A percentile compares a stretch with the other conserved stretches of the same genome.
Evolutionary conservation across 2,888 invertebrate genomes (phyloP).

Genomic region (Odiellus spinosus): DNA sequence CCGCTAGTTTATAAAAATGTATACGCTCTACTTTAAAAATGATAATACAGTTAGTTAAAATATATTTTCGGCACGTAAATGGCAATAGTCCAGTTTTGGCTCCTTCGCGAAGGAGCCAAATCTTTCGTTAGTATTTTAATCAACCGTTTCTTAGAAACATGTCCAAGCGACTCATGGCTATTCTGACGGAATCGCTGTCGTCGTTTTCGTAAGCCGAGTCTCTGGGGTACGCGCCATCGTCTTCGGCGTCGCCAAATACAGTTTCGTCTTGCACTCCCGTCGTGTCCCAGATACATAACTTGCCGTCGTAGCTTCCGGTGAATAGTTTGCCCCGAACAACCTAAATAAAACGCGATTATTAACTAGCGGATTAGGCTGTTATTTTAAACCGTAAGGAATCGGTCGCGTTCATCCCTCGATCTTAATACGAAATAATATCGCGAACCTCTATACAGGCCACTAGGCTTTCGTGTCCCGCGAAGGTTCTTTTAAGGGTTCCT

Average conservation of each 20-base stretch:
- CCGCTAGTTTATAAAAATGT: no score
- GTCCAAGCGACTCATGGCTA: neutral
- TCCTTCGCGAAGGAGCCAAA: no score
- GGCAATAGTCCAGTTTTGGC: no score
- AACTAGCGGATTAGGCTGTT: neutral
- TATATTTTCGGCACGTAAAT: no score
- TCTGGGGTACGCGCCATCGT: neutral
- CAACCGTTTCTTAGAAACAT: no score
- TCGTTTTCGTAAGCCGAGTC: neutral
- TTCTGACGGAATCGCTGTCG: neutral
- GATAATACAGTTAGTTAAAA: no score
- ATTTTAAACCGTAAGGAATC: neutral
- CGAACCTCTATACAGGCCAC: constrained; percentile 31
- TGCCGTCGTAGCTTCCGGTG: constrained; percentile 33
- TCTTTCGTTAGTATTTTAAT: no score
- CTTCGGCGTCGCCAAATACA: constrained; percentile 14
- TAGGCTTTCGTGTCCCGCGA: constrained; percentile 30
- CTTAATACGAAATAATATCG: no score
- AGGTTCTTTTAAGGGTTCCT: constrained; percentile 28
- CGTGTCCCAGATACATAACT: constrained; percentile 31
- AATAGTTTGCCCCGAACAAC: constrained; percentile 31
- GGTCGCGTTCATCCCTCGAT: no score
- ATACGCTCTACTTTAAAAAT: no score
- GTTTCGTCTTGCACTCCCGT: constrained; percentile 24
- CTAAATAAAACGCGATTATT: no score